Percentiles rank a stretch among this genome's conserved stretches.
phyloP scores from a whole-genome alignment of 2,888 invertebrate genomes.

The Xanthia togata region DNA sequence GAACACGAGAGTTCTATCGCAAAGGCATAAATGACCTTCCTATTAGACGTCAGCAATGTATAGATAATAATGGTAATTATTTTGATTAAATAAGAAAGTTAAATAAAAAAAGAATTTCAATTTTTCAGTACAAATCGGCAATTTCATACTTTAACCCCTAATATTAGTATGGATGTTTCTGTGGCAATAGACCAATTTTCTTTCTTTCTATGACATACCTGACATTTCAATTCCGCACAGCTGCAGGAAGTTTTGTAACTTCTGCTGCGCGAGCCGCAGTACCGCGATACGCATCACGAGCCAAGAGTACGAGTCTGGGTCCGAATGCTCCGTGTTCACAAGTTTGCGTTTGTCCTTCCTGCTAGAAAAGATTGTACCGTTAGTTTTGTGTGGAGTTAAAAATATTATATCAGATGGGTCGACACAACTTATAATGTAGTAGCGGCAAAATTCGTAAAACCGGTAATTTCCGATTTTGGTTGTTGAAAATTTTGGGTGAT shows the following conservation, averaged over 20 bases:
- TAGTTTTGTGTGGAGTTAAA: neutral
- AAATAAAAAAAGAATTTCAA: too few relatives aligned
- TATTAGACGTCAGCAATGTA: too few relatives aligned
- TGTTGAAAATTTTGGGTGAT: too few relatives aligned
- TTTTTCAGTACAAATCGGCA: too few relatives aligned
- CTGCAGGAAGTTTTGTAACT: conserved; percentile 96
- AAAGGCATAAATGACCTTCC: too few relatives aligned
- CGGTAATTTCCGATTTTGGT: too few relatives aligned
- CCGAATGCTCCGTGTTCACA: conserved; percentile 96
- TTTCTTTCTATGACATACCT: conserved; percentile 87
- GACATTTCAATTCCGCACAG: conserved; percentile 97
- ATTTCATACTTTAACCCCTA: too few relatives aligned
- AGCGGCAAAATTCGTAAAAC: too few relatives aligned
- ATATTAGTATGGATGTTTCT: neutral
- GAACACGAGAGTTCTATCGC: too few relatives aligned
- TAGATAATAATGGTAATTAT: too few relatives aligned
- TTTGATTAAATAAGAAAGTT: too few relatives aligned
- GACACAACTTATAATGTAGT: too few relatives aligned
- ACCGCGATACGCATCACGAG: conserved; percentile 97
- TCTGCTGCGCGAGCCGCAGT: conserved; percentile 95
- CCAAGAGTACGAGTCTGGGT: conserved; percentile 99
- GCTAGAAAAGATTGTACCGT: neutral
- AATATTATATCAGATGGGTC: neutral
- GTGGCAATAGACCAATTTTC: neutral
- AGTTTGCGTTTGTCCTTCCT: conserved; percentile 81